A percentile compares a stretch with the other conserved stretches of the same genome.
phyloP scores from a whole-genome alignment of 2,888 invertebrate genomes.

The Apamea monoglypha region DNA sequence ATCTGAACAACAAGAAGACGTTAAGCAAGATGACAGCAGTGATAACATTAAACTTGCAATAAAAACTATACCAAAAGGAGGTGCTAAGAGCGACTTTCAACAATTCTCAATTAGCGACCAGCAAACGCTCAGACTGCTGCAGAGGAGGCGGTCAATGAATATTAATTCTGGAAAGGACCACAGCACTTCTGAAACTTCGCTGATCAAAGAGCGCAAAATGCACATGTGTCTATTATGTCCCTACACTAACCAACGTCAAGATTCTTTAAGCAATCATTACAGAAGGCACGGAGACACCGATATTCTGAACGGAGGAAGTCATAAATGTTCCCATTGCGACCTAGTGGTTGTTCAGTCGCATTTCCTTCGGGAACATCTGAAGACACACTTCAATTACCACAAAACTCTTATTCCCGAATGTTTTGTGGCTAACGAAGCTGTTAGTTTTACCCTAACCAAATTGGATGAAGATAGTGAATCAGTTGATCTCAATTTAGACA shows the following conservation, averaged over 20 bases:
- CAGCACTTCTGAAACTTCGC: slow-evolving; percentile 80
- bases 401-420: slow-evolving; percentile 90
- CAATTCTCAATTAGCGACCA: slow-evolving; percentile 91
- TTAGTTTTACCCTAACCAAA: slow-evolving; percentile 90
- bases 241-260: slow-evolving; percentile 93
- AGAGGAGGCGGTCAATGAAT: slow-evolving; percentile 88
- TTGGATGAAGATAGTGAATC: slow-evolving; percentile 82
- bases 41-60: slow-evolving; percentile 86
- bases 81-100: slow-evolving; percentile 86
- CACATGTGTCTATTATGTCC: slow-evolving; percentile 95
- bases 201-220: slow-evolving; percentile 91
- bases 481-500: slow-evolving; percentile 84
- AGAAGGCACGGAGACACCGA: slow-evolving; percentile 92
- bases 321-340: slow-evolving; percentile 95
- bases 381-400: slow-evolving; percentile 93
- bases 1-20: slow-evolving; percentile 73
- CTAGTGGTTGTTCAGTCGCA: slow-evolving; percentile 94
- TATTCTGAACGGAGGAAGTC: slow-evolving; percentile 90
- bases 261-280: slow-evolving; percentile 94
- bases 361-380: slow-evolving; percentile 94
- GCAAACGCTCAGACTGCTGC: slow-evolving; percentile 91
- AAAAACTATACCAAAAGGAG: slow-evolving; percentile 86
- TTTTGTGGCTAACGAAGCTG: slow-evolving; percentile 91
- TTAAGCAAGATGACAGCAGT: slow-evolving; percentile 75
- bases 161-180: slow-evolving; percentile 81